These are phyloP conservation scores for Euclidia mi DNA, from an alignment of 2,888 invertebrate species.

Conservation along the genomic window DNA sequence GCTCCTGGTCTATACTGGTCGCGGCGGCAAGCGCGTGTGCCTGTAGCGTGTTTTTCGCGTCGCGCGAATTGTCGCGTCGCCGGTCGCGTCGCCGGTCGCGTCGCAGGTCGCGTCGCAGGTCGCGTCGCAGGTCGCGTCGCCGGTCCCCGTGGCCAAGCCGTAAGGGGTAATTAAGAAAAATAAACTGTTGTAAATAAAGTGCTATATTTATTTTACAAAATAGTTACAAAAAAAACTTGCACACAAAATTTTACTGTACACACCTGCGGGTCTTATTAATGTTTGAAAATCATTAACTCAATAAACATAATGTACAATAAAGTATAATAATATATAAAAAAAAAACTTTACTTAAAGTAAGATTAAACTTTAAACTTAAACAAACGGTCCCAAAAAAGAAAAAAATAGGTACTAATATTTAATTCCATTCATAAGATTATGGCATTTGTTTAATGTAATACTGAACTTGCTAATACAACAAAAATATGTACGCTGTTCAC, in stretches of 20 bases:
- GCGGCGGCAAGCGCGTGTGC: no score
- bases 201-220: constrained; percentile 90
- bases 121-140: no score
- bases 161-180: constrained; percentile 40
- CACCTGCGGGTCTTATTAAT: constrained; percentile 84
- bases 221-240: constrained; percentile 88
- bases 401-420: constrained; percentile 71
- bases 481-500: constrained; percentile 82
- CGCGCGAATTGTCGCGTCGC: no score
- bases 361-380: constrained; percentile 71
- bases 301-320: constrained; percentile 83
- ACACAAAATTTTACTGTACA: constrained; percentile 88
- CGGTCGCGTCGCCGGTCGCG: no score
- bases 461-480: constrained; percentile 89
- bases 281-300: constrained; percentile 73
- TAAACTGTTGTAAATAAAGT: constrained; percentile 87
- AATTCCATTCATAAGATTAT: constrained; percentile 86
- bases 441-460: constrained; percentile 87
- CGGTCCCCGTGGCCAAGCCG: no score
- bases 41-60: no score
- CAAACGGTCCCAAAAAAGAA: constrained; percentile 75
- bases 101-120: no score
- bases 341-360: constrained; percentile 78
- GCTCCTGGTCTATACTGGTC: no score
- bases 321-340: constrained; percentile 67